Base-by-base conservation (phyloP, 2,888 invertebrate species). In the Julus scanicus region DNA sequence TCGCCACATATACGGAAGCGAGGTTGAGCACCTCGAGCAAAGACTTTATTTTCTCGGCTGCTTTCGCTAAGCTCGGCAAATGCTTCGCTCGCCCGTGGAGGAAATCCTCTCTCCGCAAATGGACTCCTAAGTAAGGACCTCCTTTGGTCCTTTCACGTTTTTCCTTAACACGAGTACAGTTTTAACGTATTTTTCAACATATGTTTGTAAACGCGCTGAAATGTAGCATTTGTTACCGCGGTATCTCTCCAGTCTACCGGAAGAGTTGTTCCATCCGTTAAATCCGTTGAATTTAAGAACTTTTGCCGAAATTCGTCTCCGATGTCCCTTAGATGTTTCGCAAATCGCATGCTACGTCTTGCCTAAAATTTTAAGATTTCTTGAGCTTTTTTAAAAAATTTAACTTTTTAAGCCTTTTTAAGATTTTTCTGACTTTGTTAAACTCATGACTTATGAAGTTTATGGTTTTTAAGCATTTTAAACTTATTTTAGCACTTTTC, bases 31-130 rank as follows among this genome's bases (percentile, higher is more conserved):
- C 11, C 1, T 84, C 20, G 29, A 84, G 84, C n/a, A 15, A 2
- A 1, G 9, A 11, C 17, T 84, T 39, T 3, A 84, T 44, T 37
- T 84, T 39, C 17, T 84, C 44, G 37, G 84, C 84, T 2, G 44
- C 84, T 44, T 84, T 44, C 9, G 84, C 9, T 44, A 84, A 84
- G 37, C 84, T 84, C 17, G 84, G 84, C 9, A 84, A 39, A 17
- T 84, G 84, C 13, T 84, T 44, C 11, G 84, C 84, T 84, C 84
- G 1, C 13, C 84, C 44, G 13, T 2, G 44, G 2, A 84, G 17
- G 84, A 99, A 99, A 93, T 99, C 99, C 89, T 95, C 94, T 88
- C 99, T 93, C 90, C 99, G 94, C 92, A 98, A 94, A 93, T 99
- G 99, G 0, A 96, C 95, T 84, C 95, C 95, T 11, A 99, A 89